A percentile compares a stretch with the other conserved stretches of the same genome.
These are phyloP conservation scores for Abscondita cerata DNA, from an alignment of 2,888 invertebrate genomes.

Conservation along the genomic window DNA sequence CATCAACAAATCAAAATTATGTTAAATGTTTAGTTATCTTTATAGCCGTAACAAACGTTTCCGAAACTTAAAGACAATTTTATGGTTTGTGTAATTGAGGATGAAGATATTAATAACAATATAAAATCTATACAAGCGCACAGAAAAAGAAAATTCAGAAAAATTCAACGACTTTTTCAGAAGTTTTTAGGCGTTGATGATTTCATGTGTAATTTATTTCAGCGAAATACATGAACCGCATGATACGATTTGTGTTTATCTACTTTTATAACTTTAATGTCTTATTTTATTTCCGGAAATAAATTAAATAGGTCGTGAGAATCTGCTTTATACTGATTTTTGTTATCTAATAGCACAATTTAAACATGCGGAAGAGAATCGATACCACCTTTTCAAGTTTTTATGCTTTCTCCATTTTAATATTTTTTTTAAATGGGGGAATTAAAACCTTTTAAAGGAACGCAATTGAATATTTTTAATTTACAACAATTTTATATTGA, in stretches of 20 bases:
- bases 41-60: too few relatives aligned
- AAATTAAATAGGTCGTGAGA: constrained; percentile 24
- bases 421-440: too few relatives aligned
- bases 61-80: too few relatives aligned
- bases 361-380: constrained; percentile 4
- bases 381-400: constrained; percentile 1
- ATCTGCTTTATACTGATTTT: constrained; percentile 22
- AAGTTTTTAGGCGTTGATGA: constrained; percentile 28
- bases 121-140: neutral
- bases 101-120: neutral
- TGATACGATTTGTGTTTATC: constrained; percentile 29
- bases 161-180: constrained; percentile 13
- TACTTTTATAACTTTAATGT: constrained; percentile 24
- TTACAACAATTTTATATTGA: too few relatives aligned
- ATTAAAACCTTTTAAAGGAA: too few relatives aligned
- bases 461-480: too few relatives aligned
- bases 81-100: neutral
- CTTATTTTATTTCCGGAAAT: constrained; percentile 25
- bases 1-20: too few relatives aligned
- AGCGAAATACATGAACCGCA: constrained; percentile 24
- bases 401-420: neutral
- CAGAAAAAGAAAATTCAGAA: neutral
- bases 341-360: constrained; percentile 4
- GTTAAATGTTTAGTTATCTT: too few relatives aligned
- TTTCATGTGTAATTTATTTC: constrained; percentile 33